A percentile compares a stretch with the other conserved stretches of the same genome.
phyloP scores from a whole-genome alignment of 1,140 invertebrate species.

The Brachionus angularis region DNA sequence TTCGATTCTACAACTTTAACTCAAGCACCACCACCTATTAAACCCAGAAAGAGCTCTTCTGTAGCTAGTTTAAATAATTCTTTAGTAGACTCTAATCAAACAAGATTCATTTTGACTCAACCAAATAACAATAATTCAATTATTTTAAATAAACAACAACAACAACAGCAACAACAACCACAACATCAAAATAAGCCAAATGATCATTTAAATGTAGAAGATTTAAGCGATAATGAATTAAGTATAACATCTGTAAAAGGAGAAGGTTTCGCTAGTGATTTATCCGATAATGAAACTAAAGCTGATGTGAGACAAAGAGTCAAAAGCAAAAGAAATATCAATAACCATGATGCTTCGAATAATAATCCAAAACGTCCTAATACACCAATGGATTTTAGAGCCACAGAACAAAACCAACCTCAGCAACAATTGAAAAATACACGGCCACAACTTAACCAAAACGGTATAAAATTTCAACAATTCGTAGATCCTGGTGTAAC shows the following conservation, averaged over 20 bases:
- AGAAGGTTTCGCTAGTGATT: conserved; percentile 39
- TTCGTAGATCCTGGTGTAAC: background rate
- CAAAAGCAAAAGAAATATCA: conserved; percentile 13
- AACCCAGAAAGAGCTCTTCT: conserved; percentile 40
- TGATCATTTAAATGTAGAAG: conserved; percentile 35
- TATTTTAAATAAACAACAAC: background rate
- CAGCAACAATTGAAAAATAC: background rate
- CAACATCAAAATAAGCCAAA: too few species aligned
- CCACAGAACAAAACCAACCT: background rate
- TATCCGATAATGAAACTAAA: conserved; percentile 16
- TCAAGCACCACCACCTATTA: conserved; percentile 31
- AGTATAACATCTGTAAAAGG: conserved; percentile 41
- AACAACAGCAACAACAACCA: background rate
- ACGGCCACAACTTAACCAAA: background rate
- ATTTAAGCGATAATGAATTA: conserved; percentile 25
- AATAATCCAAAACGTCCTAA: conserved; percentile 21
- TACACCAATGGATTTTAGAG: conserved; percentile 28
- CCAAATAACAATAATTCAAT: conserved; percentile 11
- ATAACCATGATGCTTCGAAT: conserved; percentile 6
- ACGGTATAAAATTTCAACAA: conserved; percentile 7
- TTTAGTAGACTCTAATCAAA: background rate
- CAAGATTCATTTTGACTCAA: background rate
- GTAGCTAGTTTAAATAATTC: conserved; percentile 17
- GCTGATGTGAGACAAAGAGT: conserved; percentile 8
- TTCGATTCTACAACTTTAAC: background rate